Evolutionary conservation across 2,888 invertebrate species (phyloP).

Genomic region (Allolobophora icterica): DNA sequence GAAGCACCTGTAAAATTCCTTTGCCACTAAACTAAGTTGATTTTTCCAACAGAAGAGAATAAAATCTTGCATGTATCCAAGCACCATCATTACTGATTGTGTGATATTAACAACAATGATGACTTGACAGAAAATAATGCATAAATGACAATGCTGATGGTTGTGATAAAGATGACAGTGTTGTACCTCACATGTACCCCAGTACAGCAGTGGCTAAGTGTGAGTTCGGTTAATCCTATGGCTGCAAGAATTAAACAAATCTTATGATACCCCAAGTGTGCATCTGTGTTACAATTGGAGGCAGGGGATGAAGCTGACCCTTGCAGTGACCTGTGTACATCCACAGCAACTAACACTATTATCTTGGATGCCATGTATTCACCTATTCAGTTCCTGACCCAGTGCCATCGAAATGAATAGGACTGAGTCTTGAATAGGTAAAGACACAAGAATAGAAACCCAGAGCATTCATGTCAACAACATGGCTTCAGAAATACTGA

Average conservation of each 20-base stretch:
- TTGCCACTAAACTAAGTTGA: background rate
- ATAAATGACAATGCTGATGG: background rate
- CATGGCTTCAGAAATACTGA: background rate
- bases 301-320: background rate
- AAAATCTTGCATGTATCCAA: background rate
- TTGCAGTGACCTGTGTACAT: background rate
- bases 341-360: background rate
- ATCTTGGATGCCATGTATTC: background rate
- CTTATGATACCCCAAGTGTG: background rate
- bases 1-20: background rate
- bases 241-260: background rate
- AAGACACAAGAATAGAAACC: background rate
- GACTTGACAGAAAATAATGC: background rate
- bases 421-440: background rate
- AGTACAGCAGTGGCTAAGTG: background rate
- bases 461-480: conserved; percentile 6
- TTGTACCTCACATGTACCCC: background rate
- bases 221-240: background rate
- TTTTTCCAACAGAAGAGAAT: background rate
- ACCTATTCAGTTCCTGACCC: background rate
- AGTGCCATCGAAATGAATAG: background rate
- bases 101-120: too few relatives aligned
- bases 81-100: background rate
- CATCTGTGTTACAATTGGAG: background rate
- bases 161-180: background rate